These are phyloP conservation scores for Mohoua ochrocephala DNA, from an alignment of 2,113 vertebrate species.

Conservation along the genomic window DNA sequence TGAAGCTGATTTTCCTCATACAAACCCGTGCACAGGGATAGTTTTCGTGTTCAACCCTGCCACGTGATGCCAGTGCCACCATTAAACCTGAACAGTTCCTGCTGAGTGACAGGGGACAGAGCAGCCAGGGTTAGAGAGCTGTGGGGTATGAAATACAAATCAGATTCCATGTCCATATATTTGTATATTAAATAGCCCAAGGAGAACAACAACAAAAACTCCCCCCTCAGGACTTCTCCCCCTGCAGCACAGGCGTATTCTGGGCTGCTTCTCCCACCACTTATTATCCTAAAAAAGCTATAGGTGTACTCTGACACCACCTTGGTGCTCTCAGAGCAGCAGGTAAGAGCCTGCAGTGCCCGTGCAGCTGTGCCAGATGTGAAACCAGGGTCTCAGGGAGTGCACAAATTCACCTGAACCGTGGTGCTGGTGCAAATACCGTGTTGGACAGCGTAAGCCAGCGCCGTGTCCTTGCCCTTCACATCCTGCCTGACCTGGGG, in stretches of 20 bases:
- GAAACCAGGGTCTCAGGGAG: background rate
- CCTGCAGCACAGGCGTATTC: fast-evolving
- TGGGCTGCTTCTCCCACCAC: background rate
- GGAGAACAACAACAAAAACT: background rate
- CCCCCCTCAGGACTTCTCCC: background rate
- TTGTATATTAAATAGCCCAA: background rate
- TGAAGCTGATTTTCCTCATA: background rate
- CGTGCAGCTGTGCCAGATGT: background rate
- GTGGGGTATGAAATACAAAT: background rate
- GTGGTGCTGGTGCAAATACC: background rate
- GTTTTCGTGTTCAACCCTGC: background rate
- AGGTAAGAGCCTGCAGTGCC: background rate
- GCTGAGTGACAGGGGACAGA: background rate
- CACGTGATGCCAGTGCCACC: fast-evolving
- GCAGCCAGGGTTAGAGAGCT: background rate
- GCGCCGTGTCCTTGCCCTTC: fast-evolving
- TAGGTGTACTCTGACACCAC: fast-evolving
- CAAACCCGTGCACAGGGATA: background rate
- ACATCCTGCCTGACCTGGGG: fast-evolving
- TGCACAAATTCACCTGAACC: background rate
- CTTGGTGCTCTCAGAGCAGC: background rate
- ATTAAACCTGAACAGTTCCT: background rate
- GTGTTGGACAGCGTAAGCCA: background rate
- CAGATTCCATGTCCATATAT: background rate
- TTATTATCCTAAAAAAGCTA: background rate